Percentiles rank a stretch among this genome's conserved stretches.
These are phyloP conservation scores for Girardinus metallicus DNA, from an alignment of 2,797 vertebrate genomes.

Conservation along the genomic window DNA sequence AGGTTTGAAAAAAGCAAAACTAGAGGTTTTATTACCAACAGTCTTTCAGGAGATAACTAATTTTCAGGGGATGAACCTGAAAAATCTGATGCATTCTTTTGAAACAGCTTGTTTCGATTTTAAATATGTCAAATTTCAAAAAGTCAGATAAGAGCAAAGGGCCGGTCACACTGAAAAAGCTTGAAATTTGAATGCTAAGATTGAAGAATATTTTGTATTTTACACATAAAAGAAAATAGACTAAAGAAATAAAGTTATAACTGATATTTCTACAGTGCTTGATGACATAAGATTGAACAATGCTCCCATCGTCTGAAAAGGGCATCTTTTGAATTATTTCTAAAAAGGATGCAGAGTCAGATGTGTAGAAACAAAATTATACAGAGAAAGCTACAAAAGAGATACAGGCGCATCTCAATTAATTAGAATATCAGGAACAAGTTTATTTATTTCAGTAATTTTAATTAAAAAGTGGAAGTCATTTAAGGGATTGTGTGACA, in stretches of 20 bases:
- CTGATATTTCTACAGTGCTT: constrained; percentile 28
- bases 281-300: constrained; percentile 27
- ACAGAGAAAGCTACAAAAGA: constrained; percentile 56
- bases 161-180: constrained; percentile 21
- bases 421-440: background rate
- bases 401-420: constrained; percentile 36
- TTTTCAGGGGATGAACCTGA: background rate
- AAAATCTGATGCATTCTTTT: background rate
- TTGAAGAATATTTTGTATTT: constrained; percentile 14
- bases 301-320: background rate
- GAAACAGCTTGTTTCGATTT: constrained; percentile 4
- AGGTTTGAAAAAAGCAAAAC: constrained; percentile 41
- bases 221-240: constrained; percentile 16
- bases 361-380: constrained; percentile 42
- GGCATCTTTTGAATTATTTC: background rate
- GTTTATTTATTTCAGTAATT: background rate
- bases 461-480: background rate
- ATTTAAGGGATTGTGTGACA: background rate
- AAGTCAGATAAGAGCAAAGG: background rate
- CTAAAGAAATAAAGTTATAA: constrained; percentile 41
- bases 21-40: constrained; percentile 21
- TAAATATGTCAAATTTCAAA: background rate
- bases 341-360: background rate
- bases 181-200: constrained; percentile 21
- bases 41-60: constrained; percentile 6